These are phyloP conservation scores for Chamaea fasciata DNA, from an alignment of 2,113 vertebrate species.

Conservation along the genomic window DNA sequence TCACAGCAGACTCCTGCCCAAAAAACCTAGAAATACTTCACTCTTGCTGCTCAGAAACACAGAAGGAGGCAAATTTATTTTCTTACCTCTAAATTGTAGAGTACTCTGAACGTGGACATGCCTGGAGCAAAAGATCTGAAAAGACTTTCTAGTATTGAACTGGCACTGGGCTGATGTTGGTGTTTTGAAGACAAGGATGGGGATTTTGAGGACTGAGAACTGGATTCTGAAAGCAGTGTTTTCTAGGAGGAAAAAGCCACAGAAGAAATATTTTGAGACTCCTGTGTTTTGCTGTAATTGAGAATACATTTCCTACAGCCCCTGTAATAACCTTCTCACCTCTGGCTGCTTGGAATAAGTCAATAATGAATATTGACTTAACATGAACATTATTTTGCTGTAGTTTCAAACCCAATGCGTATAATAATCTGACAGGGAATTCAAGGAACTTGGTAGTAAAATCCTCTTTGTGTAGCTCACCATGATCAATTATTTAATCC, in stretches of 20 bases:
- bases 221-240: constrained; percentile 87
- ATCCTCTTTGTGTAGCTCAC: not conserved
- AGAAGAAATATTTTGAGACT: not conserved
- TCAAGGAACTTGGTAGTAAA: not conserved
- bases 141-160: constrained; percentile 92
- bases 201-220: constrained; percentile 90
- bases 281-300: not conserved
- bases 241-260: constrained; percentile 74
- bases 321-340: not conserved
- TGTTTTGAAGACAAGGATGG: constrained; percentile 94
- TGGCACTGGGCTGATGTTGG: constrained; percentile 94
- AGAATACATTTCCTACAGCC: not conserved
- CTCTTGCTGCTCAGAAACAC: not conserved
- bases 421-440: not conserved
- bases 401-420: not conserved
- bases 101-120: constrained; percentile 98
- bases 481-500: not conserved
- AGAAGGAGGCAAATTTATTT: not conserved
- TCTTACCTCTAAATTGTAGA: constrained; percentile 95
- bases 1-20: not conserved
- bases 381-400: not conserved
- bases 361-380: not conserved
- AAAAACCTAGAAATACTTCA: not conserved
- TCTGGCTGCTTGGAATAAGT: not conserved
- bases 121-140: constrained; percentile 96